Base-by-base conservation (phyloP, 2,797 vertebrate species). In the Lagocephalus sceleratus region DNA sequence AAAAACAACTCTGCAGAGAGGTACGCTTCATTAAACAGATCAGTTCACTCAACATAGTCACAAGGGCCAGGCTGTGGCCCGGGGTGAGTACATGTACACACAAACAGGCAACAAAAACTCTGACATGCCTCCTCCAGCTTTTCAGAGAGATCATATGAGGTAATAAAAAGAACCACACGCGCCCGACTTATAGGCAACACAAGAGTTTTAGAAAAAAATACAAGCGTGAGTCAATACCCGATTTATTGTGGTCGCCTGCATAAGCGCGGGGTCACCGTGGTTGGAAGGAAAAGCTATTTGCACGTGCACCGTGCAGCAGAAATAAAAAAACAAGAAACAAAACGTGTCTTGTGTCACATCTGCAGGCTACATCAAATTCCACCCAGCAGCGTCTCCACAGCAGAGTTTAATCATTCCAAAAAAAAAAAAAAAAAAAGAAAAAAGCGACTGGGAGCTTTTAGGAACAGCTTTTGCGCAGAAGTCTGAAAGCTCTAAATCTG, bases 401-500 rank as follows among this genome's bases (percentile, higher is more conserved):
- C 22, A 2, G 38, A 49, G 16, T 17, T 41, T 1, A 9, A 40
- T 41, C 11, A 39, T 5, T 49, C n/a, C n/a, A n/a, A n/a, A n/a
- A n/a, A n/a, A n/a, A n/a, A n/a, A n/a, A n/a, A n/a, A 2, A 21
- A 38, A 51, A 50, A 3, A 22, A 43, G 51, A 42, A 25, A 41
- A 1, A 16, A 8, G 44, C 19, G 45, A 6, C 46, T 47, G 12
- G 19, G 43, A 39, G 20, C 23, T 3, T 52, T 8, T 45, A 55
- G 41, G 44, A 67, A 55, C 60, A 49, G 40, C 12, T 57, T 57
- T 42, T 49, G 4, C 45, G 46, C 41, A 21, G 5, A 44, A 52
- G 51, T 29, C 47, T 56, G 25, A 54, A 65, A 67, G 50, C 68
- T 55, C 6, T 52, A 64, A 66, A 78, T 66, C 59, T 75, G 53